Conservation (phyloP, 1,140 invertebrate species). For the Zaprionus davidi region DNA sequence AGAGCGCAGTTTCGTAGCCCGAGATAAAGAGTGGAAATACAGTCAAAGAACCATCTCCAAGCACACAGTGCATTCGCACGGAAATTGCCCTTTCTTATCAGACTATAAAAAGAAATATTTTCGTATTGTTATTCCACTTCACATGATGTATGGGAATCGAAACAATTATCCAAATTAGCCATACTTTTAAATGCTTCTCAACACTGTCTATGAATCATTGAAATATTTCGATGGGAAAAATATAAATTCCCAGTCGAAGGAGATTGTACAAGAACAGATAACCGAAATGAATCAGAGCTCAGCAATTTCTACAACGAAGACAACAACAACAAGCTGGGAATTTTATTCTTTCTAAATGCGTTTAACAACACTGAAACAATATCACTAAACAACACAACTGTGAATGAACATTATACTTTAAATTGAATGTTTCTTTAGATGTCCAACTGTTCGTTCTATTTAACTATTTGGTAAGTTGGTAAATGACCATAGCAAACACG, state of each 20-base stretch:
- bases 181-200: background rate
- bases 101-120: background rate
- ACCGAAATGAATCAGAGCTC: background rate
- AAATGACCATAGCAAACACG: conserved; percentile 49
- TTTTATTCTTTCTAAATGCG: background rate
- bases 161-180: background rate
- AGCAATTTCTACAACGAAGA: background rate
- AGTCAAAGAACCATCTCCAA: background rate
- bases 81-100: background rate
- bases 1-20: background rate
- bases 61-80: background rate
- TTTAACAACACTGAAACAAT: background rate
- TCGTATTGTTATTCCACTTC: background rate
- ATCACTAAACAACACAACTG: background rate
- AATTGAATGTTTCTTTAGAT: background rate
- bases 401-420: background rate
- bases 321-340: background rate
- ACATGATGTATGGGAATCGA: background rate
- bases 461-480: conserved; percentile 25
- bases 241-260: background rate
- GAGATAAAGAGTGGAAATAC: background rate
- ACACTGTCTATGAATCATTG: background rate
- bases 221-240: background rate
- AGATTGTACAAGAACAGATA: background rate
- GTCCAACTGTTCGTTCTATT: background rate